Evolutionary conservation across 1,140 invertebrate genomes (phyloP), one percentile per base, ranked within the genome.

Genomic region (Globodera ellingtonae): DNA sequence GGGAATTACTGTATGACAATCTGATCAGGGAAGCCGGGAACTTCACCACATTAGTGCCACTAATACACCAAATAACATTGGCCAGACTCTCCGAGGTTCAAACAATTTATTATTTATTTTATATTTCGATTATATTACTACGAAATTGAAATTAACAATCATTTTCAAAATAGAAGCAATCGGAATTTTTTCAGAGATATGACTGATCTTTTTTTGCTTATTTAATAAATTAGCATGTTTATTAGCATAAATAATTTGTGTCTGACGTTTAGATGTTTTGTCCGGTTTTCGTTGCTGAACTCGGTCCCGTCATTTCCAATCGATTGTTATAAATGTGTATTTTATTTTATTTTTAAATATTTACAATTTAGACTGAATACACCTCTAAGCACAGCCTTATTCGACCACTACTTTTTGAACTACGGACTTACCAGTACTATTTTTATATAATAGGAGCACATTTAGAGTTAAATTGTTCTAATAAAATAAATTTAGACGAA

Each of bases 321-420:
- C 78, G 87, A 59, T 81, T 88, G 15, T 77, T 44, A 74, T 35
- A 35, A 24, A 24, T 13, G 8, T 47, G 48, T 5, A 48, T 13
- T 48, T 4, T 6, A 62, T 18, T 62, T 18, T 18, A n/a, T 18
- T 62, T 18, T 18, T 62, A 59, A 73, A 59, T 73, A 15, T 73
- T 73, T 35, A 35, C 13, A 35, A 10, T 74, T 74, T 35, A 74
- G 72, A 13, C 62, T 88, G 66, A 88, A 88, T 69, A 89, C 87
- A 9, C 87, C 87, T 18, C 73, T 88, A 71, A 83, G 83, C 79
- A 84, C 87, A 7, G 89, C 87, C 44, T 86, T 88, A 50, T 88
- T 88, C 69, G 87, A 88, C 59, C 87, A 88, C 48, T 88, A 88
- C 69, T 88, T 88, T 66, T 72, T 88, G 47, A 88, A 88, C 62